Percentiles rank a stretch among this genome's conserved stretches.
Conservation (phyloP, 2,888 invertebrate species). For the Pimpla rufipes region DNA sequence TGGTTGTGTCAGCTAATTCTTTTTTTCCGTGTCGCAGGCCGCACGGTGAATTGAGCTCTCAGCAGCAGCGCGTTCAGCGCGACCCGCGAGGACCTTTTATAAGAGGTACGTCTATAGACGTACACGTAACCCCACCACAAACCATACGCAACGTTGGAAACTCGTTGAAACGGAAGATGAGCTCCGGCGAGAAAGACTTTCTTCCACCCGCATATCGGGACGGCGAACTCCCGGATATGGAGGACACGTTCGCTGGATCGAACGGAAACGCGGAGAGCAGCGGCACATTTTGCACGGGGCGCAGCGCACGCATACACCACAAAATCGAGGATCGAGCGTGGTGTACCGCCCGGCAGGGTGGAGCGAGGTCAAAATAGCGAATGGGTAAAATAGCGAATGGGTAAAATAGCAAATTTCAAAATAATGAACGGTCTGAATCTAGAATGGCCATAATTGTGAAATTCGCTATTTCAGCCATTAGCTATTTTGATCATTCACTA, state of each 20-base stretch:
- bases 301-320: background rate
- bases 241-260: constrained; percentile 29
- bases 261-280: constrained; percentile 46
- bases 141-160: constrained; percentile 31
- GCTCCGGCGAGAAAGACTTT: constrained; percentile 35
- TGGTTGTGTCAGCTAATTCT: too few relatives aligned
- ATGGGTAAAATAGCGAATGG: too few relatives aligned
- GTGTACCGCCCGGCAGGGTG: too few relatives aligned
- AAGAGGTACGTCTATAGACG: too few relatives aligned
- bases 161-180: constrained; percentile 53
- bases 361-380: too few relatives aligned
- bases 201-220: constrained; percentile 56
- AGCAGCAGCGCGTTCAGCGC: background rate
- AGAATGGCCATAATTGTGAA: too few relatives aligned
- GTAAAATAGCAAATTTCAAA: too few relatives aligned
- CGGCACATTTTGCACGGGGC: constrained; percentile 35
- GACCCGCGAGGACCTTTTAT: constrained; percentile 14
- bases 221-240: constrained; percentile 45
- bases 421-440: too few relatives aligned
- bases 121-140: too few relatives aligned
- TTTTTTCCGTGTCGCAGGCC: too few relatives aligned
- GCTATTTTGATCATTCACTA: too few relatives aligned
- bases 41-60: constrained; percentile 29
- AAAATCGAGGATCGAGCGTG: background rate
- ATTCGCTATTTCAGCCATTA: too few relatives aligned